Evolutionary conservation across 2,113 vertebrate species (phyloP).

Genomic region (Engraulis encrasicolus): DNA sequence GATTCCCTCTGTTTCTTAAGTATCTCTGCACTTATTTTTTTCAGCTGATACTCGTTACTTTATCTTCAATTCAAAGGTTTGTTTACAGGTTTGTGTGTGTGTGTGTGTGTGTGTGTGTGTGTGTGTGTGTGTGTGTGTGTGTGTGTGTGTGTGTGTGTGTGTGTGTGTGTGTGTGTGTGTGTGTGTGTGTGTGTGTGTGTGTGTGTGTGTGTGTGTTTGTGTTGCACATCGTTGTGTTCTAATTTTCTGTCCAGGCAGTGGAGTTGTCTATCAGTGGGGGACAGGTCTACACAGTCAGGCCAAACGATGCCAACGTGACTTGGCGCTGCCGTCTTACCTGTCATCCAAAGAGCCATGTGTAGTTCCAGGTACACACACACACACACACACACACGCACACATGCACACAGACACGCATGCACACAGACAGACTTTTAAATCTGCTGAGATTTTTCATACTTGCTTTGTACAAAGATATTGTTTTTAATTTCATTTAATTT

Average conservation of each 20-base stretch:
- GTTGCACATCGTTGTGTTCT: too few species aligned
- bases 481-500: too few species aligned
- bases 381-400: background rate
- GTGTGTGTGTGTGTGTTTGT: slow-evolving; percentile 7
- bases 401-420: slow-evolving; percentile 13
- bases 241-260: slow-evolving; percentile 71
- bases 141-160: background rate
- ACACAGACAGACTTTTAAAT: too few species aligned
- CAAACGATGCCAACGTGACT: slow-evolving; percentile 71
- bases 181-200: background rate
- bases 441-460: too few species aligned
- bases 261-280: slow-evolving; percentile 90
- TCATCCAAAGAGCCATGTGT: slow-evolving; percentile 79
- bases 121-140: background rate
- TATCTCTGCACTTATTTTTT: too few species aligned
- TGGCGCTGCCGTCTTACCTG: slow-evolving; percentile 79
- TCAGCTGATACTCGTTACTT: too few species aligned
- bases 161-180: background rate
- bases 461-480: too few species aligned
- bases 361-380: slow-evolving; percentile 79
- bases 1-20: background rate
- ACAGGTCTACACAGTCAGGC: slow-evolving; percentile 82
- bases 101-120: background rate
- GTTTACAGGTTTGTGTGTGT: background rate
- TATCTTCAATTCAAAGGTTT: background rate